These are phyloP conservation scores for Thaumatotibia leucotreta DNA, from an alignment of 1,140 invertebrate genomes.

Conservation along the genomic window DNA sequence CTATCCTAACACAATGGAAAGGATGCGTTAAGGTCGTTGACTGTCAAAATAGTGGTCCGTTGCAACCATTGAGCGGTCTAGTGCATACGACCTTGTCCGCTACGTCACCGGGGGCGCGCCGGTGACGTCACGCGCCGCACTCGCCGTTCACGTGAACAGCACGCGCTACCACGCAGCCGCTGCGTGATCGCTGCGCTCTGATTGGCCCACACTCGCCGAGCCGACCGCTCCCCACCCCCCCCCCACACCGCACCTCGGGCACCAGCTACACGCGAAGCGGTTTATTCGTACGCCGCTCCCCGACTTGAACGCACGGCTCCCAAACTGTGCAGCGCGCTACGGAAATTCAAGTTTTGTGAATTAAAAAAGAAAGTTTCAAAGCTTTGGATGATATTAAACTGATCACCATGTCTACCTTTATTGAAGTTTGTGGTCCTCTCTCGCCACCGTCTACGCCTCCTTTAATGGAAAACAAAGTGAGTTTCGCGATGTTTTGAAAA, in stretches of 20 bases:
- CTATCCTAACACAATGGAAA: conserved; percentile 29
- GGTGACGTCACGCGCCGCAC: conserved; percentile 77
- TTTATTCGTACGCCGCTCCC: conserved; percentile 68
- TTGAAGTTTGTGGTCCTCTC: conserved; percentile 71
- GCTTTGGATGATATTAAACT: conserved; percentile 51
- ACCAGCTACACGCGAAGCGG: conserved; percentile 50
- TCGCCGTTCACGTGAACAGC: conserved; percentile 78
- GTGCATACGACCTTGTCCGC: conserved; percentile 52
- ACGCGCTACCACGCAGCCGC: conserved; percentile 74
- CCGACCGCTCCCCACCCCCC: conserved; percentile 24
- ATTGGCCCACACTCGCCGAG: conserved; percentile 69
- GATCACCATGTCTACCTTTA: conserved; percentile 59
- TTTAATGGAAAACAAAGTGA: conserved; percentile 72
- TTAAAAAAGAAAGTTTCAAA: conserved; percentile 67
- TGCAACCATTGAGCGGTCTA: conserved; percentile 21
- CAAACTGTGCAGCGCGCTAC: conserved; percentile 26
- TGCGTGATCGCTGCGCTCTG: conserved; percentile 68
- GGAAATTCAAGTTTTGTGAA: conserved; percentile 61
- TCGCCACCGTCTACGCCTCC: conserved; percentile 74
- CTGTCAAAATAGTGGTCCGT: conserved; percentile 19
- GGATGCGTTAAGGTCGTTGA: conserved; percentile 33
- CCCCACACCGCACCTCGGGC: conserved; percentile 42
- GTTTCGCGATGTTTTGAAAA: conserved; percentile 35
- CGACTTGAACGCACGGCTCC: conserved; percentile 50
- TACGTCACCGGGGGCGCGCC: conserved; percentile 64